Base-by-base conservation (phyloP, 2,888 invertebrate genomes). In the Podotricha telesiphe region DNA sequence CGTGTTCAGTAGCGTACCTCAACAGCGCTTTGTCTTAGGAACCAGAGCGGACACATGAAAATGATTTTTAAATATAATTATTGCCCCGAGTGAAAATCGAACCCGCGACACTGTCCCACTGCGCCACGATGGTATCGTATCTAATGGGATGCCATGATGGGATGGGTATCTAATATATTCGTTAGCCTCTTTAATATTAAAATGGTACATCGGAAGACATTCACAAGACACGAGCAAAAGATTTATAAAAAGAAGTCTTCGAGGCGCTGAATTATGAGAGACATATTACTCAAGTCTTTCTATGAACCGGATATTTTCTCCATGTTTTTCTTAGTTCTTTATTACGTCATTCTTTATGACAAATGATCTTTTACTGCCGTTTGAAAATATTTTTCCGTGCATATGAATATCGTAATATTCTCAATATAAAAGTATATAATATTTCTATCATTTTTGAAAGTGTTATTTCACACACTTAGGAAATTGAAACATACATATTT, bases 291-390 rank as follows among this genome's bases (percentile, higher is more conserved):
- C 59, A 59, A 59, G 59, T 59, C 45, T 59, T 59, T 17, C 22
- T 59, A 59, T 59, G 59, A 59, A 59, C 45, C 45, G 28, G 20
- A 45, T 45, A 59, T 45, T 45, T 45, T 17, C 17, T 28, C 59
- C 34, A 17, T 59, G 45, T 59, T 59, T 59, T 59, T 59, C 45
- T 59, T 45, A 59, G 59, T 59, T 45, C 59, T 59, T 59, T 59
- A 59, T 45, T 45, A 59, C n/a, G 6, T 28, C 45, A 17, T 59
- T 45, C n/a, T 22, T 1, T 45, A 17, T 59, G 45, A 59, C 11
- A 59, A 42, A 59, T 45, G 22, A 22, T 45, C 22, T 58, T 58
- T 45, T 45, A 28, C 22, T 17, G 22, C 11, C 28, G 22, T 45
- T 45, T 42, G 28, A 22, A 59, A 45, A 59, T 45, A 45, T n/a